A percentile compares a stretch with the other conserved stretches of the same genome.
Conservation (phyloP, 2,113 vertebrate genomes). For the Amphilophus citrinellus region DNA sequence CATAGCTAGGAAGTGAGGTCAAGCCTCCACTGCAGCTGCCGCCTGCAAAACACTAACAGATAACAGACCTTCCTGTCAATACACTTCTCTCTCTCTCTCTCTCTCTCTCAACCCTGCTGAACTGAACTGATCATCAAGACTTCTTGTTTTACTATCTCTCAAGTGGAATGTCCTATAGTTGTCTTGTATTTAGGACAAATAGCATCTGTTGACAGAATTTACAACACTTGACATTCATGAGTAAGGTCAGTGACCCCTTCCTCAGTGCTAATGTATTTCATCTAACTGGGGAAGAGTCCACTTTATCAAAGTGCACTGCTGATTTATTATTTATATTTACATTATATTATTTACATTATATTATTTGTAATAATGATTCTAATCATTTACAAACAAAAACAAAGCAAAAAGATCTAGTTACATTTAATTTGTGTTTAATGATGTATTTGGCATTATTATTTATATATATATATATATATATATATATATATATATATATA, state of each 20-base stretch:
- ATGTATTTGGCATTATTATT: neutral
- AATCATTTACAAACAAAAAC: neutral
- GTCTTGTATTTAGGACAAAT: conserved; percentile 38
- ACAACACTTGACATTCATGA: conserved; percentile 1
- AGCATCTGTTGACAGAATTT: conserved; percentile 32
- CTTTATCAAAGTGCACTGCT: neutral
- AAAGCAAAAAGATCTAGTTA: neutral
- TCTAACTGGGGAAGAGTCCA: neutral
- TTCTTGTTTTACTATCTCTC: conserved; percentile 17
- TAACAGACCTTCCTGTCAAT: conserved; percentile 67
- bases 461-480: no score
- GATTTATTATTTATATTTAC: neutral
- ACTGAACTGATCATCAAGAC: conserved; percentile 13
- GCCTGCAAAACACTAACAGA: conserved; percentile 68
- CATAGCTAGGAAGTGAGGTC: conserved; percentile 76
- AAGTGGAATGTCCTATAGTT: conserved; percentile 30
- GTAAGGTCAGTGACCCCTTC: conserved; percentile 19
- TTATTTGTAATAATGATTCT: neutral
- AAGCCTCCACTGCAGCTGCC: conserved; percentile 68
- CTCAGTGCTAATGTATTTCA: neutral
- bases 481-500: no score
- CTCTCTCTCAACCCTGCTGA: conserved; percentile 4
- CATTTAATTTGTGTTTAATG: neutral
- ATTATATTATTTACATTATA: neutral
- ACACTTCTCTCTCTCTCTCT: neutral